A percentile compares a stretch with the other conserved stretches of the same genome.
These are phyloP conservation scores for Dinoponera quadriceps DNA, from an alignment of 1,140 invertebrate genomes.

Conservation along the genomic window DNA sequence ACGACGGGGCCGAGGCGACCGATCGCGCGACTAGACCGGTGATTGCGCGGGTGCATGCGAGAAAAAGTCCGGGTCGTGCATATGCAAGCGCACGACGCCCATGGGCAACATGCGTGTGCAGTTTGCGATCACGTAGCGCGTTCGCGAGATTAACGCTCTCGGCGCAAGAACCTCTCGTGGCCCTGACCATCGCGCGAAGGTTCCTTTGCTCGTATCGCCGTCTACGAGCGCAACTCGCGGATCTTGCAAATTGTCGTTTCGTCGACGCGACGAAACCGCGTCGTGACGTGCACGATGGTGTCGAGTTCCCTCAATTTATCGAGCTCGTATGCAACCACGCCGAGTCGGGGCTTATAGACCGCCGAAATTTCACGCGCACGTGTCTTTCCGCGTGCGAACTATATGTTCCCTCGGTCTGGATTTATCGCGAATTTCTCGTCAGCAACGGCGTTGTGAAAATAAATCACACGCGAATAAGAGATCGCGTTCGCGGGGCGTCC, in stretches of 20 bases:
- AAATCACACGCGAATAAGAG: background rate
- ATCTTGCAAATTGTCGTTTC: constrained; percentile 61
- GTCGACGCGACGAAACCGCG: constrained; percentile 33
- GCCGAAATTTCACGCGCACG: background rate
- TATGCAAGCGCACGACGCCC: constrained; percentile 8
- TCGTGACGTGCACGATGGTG: constrained; percentile 31
- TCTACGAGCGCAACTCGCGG: constrained; percentile 50
- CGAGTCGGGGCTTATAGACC: background rate
- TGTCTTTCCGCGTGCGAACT: no score
- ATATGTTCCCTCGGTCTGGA: background rate
- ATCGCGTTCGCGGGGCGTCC: background rate
- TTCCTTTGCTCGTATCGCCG: constrained; percentile 57
- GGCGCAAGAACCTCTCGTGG: constrained; percentile 58
- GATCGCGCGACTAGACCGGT: constrained; percentile 1
- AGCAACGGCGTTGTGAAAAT: background rate
- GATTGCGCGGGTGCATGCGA: constrained; percentile 18
- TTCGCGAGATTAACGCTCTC: constrained; percentile 62
- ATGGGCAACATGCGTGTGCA: constrained; percentile 39
- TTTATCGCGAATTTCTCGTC: background rate
- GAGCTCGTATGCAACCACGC: constrained; percentile 12
- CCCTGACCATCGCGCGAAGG: constrained; percentile 60
- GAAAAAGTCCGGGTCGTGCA: constrained; percentile 28
- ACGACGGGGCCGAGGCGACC: constrained; percentile 6
- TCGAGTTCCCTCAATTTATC: constrained; percentile 38
- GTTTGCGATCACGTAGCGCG: constrained; percentile 61